phyloP scores from a whole-genome alignment of 2,113 vertebrate genomes.

The Paramormyrops kingsleyae region DNA sequence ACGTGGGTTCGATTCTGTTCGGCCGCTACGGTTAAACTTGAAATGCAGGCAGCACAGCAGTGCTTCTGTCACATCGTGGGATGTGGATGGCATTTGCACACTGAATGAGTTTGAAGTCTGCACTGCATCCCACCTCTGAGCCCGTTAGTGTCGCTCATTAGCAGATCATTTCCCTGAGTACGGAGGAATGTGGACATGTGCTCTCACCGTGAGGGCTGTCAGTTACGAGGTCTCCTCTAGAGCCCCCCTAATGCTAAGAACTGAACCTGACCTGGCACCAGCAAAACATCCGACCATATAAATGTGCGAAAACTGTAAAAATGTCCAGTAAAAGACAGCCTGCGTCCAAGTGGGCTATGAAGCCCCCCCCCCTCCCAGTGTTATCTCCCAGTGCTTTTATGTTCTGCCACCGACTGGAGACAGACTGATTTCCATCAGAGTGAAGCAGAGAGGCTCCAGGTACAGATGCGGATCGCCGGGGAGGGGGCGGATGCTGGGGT shows the following conservation, averaged over 20 bases:
- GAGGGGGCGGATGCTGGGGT: constrained; percentile 30
- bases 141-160: not conserved
- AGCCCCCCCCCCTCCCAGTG: constrained; percentile 22
- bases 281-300: not conserved
- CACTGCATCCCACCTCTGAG: not conserved
- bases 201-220: not conserved
- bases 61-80: not conserved
- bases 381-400: constrained; percentile 22
- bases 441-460: constrained; percentile 40
- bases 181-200: not conserved
- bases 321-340: not conserved
- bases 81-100: not conserved
- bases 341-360: not conserved
- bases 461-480: constrained; percentile 37
- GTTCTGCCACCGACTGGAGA: constrained; percentile 25
- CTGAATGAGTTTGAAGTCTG: not conserved
- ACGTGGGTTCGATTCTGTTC: not conserved
- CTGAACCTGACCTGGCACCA: not conserved
- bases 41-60: not conserved
- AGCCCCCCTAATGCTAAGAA: not conserved
- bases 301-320: not conserved
- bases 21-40: not conserved
- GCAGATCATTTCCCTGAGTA: not conserved
- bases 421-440: constrained; percentile 56
- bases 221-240: not conserved